Conservation (phyloP, 2,888 invertebrate species). For the Drosophila incognita region DNA sequence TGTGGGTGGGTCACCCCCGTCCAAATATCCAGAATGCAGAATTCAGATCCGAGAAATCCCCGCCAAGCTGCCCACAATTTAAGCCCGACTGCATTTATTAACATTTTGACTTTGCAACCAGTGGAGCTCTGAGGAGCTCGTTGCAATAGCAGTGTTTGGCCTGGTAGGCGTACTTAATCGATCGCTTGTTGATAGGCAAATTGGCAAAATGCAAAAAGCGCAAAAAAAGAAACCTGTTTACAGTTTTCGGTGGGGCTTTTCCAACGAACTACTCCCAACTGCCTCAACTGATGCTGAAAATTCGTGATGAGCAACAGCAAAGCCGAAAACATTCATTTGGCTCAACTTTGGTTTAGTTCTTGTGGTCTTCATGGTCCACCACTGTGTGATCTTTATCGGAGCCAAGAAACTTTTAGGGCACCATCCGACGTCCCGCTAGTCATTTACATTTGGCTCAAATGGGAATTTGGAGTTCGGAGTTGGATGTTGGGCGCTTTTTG, state of each 20-base stretch:
- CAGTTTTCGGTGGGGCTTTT: constrained; percentile 43
- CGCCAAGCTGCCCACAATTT: constrained; percentile 38
- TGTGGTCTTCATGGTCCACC: constrained; percentile 46
- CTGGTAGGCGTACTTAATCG: constrained; percentile 78
- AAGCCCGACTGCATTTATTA: constrained; percentile 74
- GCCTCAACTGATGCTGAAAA: constrained; percentile 56
- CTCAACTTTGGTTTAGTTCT: constrained; percentile 60
- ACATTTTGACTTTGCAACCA: constrained; percentile 82
- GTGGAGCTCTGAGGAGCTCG: constrained; percentile 30
- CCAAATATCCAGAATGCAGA: constrained; percentile 9
- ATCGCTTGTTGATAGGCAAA: constrained; percentile 83
- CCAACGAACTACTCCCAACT: constrained; percentile 41
- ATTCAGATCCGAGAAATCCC: constrained; percentile 19
- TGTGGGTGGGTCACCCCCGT: constrained; percentile 70
- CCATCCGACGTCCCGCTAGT: constrained; percentile 63
- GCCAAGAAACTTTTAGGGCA: constrained; percentile 70
- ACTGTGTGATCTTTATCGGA: constrained; percentile 75
- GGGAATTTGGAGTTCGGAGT: constrained; percentile 53
- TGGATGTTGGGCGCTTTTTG: constrained; percentile 19
- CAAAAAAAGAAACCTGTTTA: constrained; percentile 76
- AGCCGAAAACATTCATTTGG: constrained; percentile 45
- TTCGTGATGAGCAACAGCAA: constrained; percentile 75
- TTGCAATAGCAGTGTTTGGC: constrained; percentile 34
- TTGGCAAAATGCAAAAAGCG: constrained; percentile 73
- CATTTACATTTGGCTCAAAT: constrained; percentile 76